phyloP scores from a whole-genome alignment of 2,888 invertebrate genomes.

The Harmothoe impar region DNA sequence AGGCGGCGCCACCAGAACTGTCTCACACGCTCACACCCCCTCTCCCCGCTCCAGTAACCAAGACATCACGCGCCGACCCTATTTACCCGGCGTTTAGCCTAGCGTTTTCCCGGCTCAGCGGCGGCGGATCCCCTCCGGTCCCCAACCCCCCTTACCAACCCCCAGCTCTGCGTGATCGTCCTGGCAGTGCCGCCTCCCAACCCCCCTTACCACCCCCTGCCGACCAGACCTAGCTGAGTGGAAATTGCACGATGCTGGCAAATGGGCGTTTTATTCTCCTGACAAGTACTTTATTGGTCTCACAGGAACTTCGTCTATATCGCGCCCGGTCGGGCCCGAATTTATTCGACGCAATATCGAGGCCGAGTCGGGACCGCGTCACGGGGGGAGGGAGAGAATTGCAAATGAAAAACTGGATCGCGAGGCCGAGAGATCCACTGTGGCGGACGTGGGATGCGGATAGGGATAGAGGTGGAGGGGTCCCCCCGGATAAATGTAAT shows the following conservation, averaged over 20 bases:
- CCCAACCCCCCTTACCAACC: neutral
- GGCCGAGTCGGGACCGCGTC: too few relatives aligned
- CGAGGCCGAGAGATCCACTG: neutral
- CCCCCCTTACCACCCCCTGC: neutral
- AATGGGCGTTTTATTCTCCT: conserved; percentile 56
- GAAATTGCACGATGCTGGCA: conserved; percentile 58
- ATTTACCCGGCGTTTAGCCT: conserved; percentile 7
- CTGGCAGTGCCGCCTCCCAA: neutral
- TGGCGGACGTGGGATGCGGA: neutral
- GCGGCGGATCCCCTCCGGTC: neutral
- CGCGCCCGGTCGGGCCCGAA: conserved; percentile 12
- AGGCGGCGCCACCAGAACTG: too few relatives aligned
- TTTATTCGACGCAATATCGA: conserved; percentile 56
- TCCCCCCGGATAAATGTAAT: conserved; percentile 6
- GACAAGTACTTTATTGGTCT: conserved; percentile 60
- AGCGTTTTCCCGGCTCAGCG: conserved; percentile 38
- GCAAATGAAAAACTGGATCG: conserved; percentile 59
- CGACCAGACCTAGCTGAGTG: neutral
- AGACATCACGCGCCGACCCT: conserved; percentile 3
- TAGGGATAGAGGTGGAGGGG: neutral
- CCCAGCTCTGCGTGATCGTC: neutral
- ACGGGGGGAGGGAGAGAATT: conserved; percentile 19
- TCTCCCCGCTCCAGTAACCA: conserved; percentile 14
- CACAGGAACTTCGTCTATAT: conserved; percentile 45
- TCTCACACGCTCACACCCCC: too few relatives aligned